Evolutionary conservation across 1,140 invertebrate species (phyloP).

Genomic region (Pissodes strobi): DNA sequence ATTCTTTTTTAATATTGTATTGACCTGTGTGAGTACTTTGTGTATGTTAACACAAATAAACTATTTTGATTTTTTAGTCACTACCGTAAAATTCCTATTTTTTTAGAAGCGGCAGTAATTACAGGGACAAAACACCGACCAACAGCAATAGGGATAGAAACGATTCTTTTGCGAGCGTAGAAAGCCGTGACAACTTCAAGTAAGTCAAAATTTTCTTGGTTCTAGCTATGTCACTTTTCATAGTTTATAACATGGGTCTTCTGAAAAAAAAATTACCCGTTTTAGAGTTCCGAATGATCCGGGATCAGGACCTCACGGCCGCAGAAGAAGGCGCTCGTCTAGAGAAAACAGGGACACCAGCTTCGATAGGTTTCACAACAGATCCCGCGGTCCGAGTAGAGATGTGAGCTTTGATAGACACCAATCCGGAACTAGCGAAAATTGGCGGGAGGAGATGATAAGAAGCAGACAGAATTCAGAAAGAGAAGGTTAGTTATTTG

Average conservation of each 20-base stretch:
- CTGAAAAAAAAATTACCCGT: too few species aligned
- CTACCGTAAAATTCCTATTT: too few species aligned
- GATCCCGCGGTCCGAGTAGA: slow-evolving; percentile 45
- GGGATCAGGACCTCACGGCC: slow-evolving; percentile 17
- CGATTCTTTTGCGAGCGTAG: slow-evolving; percentile 35
- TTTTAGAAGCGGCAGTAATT: slow-evolving; percentile 29
- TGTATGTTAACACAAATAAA: too few species aligned
- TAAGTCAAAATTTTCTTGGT: slow-evolving; percentile 9
- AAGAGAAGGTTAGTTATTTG: slow-evolving; percentile 22
- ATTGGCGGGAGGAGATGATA: slow-evolving; percentile 52
- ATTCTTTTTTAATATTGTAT: too few species aligned
- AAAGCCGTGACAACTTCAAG: slow-evolving; percentile 35
- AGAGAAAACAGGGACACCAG: slow-evolving; percentile 44
- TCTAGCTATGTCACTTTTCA: too few species aligned
- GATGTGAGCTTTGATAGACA: slow-evolving; percentile 51
- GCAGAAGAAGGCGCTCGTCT: slow-evolving; percentile 36
- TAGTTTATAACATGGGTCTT: too few species aligned
- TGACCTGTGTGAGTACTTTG: too few species aligned
- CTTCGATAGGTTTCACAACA: slow-evolving; percentile 44
- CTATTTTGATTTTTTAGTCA: too few species aligned
- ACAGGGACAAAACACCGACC: slow-evolving; percentile 22
- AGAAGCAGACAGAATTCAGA: slow-evolving; percentile 46
- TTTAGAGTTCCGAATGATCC: slow-evolving; percentile 49
- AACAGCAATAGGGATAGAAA: slow-evolving; percentile 20
- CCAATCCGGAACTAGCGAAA: slow-evolving; percentile 37